These are phyloP conservation scores for Oryzias curvinotus DNA, from an alignment of 2,113 vertebrate species.

Conservation along the genomic window DNA sequence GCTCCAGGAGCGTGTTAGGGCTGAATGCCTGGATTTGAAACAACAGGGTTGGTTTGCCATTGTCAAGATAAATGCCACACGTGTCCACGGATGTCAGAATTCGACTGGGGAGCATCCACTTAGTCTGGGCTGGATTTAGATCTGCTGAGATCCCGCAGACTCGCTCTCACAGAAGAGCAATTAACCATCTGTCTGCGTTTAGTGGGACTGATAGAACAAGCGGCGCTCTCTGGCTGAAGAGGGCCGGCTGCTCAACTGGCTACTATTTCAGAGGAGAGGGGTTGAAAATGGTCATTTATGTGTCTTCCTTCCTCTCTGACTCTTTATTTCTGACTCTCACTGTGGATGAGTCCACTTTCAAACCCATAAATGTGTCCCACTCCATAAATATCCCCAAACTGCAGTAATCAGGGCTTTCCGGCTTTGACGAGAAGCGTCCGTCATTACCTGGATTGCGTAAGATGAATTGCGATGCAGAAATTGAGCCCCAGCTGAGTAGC, in stretches of 20 bases:
- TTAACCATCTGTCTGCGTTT: constrained; percentile 60
- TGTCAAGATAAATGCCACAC: constrained; percentile 18
- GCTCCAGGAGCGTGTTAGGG: neutral
- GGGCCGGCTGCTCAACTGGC: constrained; percentile 37
- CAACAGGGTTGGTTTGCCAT: neutral
- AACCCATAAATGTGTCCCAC: constrained; percentile 1
- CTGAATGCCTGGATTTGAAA: constrained; percentile 5
- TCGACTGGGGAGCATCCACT: constrained; percentile 24
- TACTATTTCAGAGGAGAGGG: constrained; percentile 33
- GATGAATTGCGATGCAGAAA: constrained; percentile 5
- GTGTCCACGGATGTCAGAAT: constrained; percentile 29
- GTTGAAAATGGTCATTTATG: constrained; percentile 31
- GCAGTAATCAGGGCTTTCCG: constrained; percentile 2
- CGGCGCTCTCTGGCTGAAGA: constrained; percentile 39
- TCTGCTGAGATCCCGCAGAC: constrained; percentile 21
- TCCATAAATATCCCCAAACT: neutral
- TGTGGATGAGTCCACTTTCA: constrained; percentile 58
- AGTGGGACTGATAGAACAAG: constrained; percentile 43
- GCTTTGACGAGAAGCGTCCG: constrained; percentile 2
- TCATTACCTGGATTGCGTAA: neutral
- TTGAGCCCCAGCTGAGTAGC: constrained; percentile 8
- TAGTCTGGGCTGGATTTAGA: constrained; percentile 25
- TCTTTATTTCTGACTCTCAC: constrained; percentile 19
- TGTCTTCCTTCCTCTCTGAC: constrained; percentile 4
- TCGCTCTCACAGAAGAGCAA: constrained; percentile 39